Percentiles rank a stretch among this genome's conserved stretches.
phyloP scores from a whole-genome alignment of 2,888 invertebrate species.

The Tigriopus californicus region DNA sequence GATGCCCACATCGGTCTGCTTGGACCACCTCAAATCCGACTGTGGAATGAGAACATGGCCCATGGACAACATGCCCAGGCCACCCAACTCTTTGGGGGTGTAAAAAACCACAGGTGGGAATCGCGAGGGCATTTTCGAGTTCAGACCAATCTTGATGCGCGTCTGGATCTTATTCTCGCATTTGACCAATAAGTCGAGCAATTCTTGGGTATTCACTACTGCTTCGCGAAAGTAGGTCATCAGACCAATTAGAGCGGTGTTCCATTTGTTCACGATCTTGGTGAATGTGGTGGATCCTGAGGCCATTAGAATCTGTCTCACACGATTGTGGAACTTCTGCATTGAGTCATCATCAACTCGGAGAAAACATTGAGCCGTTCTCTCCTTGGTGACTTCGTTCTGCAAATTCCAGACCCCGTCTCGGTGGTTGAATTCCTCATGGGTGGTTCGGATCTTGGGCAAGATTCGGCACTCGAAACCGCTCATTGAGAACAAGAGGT shows the following conservation, averaged over 20 bases:
- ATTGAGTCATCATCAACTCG: conserved; percentile 96
- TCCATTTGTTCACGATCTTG: conserved; percentile 99
- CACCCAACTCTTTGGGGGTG: conserved; percentile 94
- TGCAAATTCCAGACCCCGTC: conserved; percentile 99
- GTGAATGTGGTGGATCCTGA: conserved; percentile 99
- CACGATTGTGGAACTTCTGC: conserved; percentile 93
- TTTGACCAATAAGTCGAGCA: conserved; percentile 88
- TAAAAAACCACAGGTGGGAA: conserved; percentile 99
- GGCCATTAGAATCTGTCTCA: conserved; percentile 97
- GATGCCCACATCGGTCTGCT: conserved; percentile 97
- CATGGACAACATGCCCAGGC: conserved; percentile 98
- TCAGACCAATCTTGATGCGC: conserved; percentile 96
- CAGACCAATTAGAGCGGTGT: conserved; percentile 92
- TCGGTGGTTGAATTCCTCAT: conserved; percentile 87
- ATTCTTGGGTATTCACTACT: conserved; percentile 95
- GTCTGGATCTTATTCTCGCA: conserved; percentile 99
- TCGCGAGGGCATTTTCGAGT: conserved; percentile 99
- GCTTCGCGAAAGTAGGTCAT: conserved; percentile 99
- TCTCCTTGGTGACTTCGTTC: conserved; percentile 96
- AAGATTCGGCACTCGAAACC: conserved; percentile 97
- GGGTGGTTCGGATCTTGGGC: conserved; percentile 79
- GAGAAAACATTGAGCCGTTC: conserved; percentile 95
- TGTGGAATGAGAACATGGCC: conserved; percentile 92
- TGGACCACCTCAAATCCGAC: conserved; percentile 89
- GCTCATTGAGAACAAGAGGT: conserved; percentile 95